A percentile compares a stretch with the other conserved stretches of the same genome.
Evolutionary conservation across 2,113 vertebrate species (phyloP).

Genomic region (Cyanoderma ruficeps): DNA sequence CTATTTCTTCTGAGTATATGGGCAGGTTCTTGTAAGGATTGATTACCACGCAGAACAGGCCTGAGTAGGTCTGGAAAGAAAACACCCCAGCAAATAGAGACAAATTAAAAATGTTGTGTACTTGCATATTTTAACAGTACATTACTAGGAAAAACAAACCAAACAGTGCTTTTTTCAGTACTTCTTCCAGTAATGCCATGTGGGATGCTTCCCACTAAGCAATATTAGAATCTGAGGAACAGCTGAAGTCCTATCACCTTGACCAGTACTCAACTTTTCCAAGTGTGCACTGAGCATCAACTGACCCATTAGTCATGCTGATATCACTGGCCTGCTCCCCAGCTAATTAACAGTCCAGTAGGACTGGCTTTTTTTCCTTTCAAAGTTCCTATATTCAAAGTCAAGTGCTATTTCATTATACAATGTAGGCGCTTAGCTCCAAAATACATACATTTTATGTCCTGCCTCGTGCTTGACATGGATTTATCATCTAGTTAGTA

Average conservation of each 20-base stretch:
- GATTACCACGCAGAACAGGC: conserved; percentile 98
- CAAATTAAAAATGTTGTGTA: not conserved
- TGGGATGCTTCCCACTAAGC: not conserved
- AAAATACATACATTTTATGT: not conserved
- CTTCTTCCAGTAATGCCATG: not conserved
- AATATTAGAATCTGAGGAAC: not conserved
- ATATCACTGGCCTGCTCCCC: not conserved
- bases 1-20: conserved; percentile 98
- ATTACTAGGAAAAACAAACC: not conserved
- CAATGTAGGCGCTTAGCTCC: not conserved
- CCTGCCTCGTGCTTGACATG: not conserved
- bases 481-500: not conserved
- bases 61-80: conserved; percentile 90
- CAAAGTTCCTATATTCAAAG: not conserved
- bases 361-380: not conserved
- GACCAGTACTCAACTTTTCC: not conserved
- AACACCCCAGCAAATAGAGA: not conserved
- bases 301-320: not conserved
- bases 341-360: not conserved
- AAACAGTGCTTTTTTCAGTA: not conserved
- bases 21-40: conserved; percentile 99
- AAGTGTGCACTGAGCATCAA: not conserved
- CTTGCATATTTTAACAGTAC: not conserved
- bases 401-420: not conserved
- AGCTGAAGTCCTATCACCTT: not conserved